Evolutionary conservation across 37 sponge, comb jelly and placozoan genomes (phyloP).

Genomic region (Spongilla lacustris): DNA sequence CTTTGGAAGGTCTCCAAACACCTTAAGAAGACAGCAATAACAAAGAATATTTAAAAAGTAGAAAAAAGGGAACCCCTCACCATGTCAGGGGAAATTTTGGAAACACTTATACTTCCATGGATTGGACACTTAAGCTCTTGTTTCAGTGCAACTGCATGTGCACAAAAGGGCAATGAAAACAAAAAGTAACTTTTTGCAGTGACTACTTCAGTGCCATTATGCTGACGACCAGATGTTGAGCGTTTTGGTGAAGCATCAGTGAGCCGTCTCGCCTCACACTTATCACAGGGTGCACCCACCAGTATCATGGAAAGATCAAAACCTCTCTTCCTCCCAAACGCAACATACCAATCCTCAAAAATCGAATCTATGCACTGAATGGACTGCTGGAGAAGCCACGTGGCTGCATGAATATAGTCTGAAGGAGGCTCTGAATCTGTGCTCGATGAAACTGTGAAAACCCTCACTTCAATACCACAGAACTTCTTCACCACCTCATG

Average conservation of each 20-base stretch:
- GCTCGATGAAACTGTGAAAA: not conserved
- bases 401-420: conserved; percentile 25
- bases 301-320: conserved; percentile 6
- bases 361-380: conserved; percentile 65
- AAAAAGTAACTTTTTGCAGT: conserved; percentile 23
- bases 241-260: too few species aligned
- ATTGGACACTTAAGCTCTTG: conserved; percentile 42
- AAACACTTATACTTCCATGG: conserved; percentile 49
- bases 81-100: conserved; percentile 77
- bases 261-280: conserved; percentile 10
- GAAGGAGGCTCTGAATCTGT: conserved; percentile 21
- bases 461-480: conserved; percentile 53
- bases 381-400: conserved; percentile 76
- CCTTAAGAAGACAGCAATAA: conserved; percentile 9
- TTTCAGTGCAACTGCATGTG: not conserved
- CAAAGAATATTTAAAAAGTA: not conserved
- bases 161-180: conserved; percentile 48
- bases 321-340: conserved; percentile 50
- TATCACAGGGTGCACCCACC: conserved; percentile 37
- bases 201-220: not conserved
- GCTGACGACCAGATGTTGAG: too few species aligned
- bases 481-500: not conserved
- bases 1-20: conserved; percentile 56
- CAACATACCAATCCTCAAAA: conserved; percentile 92
- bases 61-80: conserved; percentile 16